Evolutionary conservation across 2,888 invertebrate genomes (phyloP), one percentile per base, ranked within the genome.

Genomic region (Cactoblastis cactorum): DNA sequence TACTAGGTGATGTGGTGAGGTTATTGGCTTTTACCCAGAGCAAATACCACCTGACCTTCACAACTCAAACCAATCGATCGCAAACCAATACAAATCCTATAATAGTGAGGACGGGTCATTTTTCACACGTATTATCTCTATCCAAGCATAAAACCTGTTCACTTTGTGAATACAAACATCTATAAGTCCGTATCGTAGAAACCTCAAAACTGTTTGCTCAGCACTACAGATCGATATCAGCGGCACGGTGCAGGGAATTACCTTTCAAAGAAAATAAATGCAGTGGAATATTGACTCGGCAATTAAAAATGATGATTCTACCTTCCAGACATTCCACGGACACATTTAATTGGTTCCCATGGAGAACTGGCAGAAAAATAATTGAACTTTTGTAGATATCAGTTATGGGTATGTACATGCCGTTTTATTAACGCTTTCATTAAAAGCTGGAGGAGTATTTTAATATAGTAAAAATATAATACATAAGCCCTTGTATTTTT

Each of bases 171-270:
- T 3, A 37, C 14, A 5, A 33, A 12, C 19, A 4, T 18, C 12
- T 33, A 11, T 32, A 45, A 41, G 9, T 17, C 34, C 19, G 34
- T 46, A 19, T 34, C 18, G 12, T 32, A 43, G 43, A 43, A 43
- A 43, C 43, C 43, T 43, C 28, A 17, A 43, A 43, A 43, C 43
- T 43, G 43, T 43, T 28, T 43, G 28, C 17, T 32, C 11, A 28
- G 17, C 43, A 43, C 43, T 43, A n/a, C 1, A 17, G 15, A 43
- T 43, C 43, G 43, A 43, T 43, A 43, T 43, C 24, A 9, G 41
- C 9, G 24, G 41, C 43, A 28, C 32, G 41, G 18, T 53, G 48
- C 37, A 45, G 32, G 50, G 47, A 46, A 53, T 54, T 50, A 18
- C 18, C 9, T 11, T 18, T 18, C 38, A 19, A 17, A 3, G 18